Percentiles rank a stretch among this genome's conserved stretches.
These are phyloP conservation scores for Encarsia formosa DNA, from an alignment of 2,888 invertebrate genomes.

Conservation along the genomic window DNA sequence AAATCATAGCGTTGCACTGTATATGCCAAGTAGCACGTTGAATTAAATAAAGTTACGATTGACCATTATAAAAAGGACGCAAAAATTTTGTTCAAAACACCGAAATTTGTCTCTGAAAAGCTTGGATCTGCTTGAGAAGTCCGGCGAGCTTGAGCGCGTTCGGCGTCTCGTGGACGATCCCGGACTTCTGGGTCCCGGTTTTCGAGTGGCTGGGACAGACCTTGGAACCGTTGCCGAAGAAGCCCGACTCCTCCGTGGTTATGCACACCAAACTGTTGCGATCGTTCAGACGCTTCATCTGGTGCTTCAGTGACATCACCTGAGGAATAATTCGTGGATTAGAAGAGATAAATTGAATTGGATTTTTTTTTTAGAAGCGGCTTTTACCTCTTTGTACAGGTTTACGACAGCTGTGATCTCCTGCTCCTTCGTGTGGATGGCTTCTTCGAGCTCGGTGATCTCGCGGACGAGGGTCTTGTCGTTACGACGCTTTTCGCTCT, in stretches of 20 bases:
- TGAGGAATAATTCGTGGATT: slow-evolving; percentile 24
- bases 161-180: slow-evolving; percentile 31
- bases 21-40: too few relatives aligned
- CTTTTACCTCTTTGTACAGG: slow-evolving; percentile 42
- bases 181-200: not conserved
- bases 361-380: not conserved
- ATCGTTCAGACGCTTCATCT: slow-evolving; percentile 38
- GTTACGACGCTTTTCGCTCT: slow-evolving; percentile 32
- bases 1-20: too few relatives aligned
- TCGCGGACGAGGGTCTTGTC: slow-evolving; percentile 36
- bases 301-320: slow-evolving; percentile 42
- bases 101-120: slow-evolving; percentile 41
- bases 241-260: slow-evolving; percentile 24
- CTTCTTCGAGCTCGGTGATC: slow-evolving; percentile 37
- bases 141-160: slow-evolving; percentile 38
- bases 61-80: too few relatives aligned
- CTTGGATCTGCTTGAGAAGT: slow-evolving; percentile 43
- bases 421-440: slow-evolving; percentile 40
- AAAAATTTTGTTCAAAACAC: slow-evolving; percentile 1
- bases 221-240: too few relatives aligned
- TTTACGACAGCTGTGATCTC: slow-evolving; percentile 44
- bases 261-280: slow-evolving; percentile 44
- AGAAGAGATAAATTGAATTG: too few relatives aligned
- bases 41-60: too few relatives aligned
- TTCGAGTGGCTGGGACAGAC: not conserved